A percentile compares a stretch with the other conserved stretches of the same genome.
phyloP scores from a whole-genome alignment of 2,888 invertebrate species.

The Sympetrum striolatum region DNA sequence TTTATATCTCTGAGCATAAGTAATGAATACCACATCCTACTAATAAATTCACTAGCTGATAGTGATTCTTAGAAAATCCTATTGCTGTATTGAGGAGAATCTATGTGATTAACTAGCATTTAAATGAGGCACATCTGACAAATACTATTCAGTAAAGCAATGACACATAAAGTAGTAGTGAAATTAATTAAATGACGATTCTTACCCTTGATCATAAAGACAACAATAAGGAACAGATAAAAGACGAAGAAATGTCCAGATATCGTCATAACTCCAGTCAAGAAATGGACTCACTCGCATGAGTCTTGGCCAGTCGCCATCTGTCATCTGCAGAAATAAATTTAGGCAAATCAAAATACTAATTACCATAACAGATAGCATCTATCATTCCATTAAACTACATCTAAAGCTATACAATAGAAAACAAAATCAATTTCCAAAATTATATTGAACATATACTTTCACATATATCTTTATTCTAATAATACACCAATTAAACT shows the following conservation, averaged over 20 bases:
- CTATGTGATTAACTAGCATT: no score
- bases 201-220: constrained; percentile 87
- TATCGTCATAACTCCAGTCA: constrained; percentile 89
- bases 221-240: constrained; percentile 87
- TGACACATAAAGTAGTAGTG: no score
- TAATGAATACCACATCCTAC: no score
- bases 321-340: constrained; percentile 68
- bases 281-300: constrained; percentile 89
- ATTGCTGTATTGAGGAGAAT: no score
- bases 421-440: neutral
- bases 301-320: constrained; percentile 87
- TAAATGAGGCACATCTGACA: no score
- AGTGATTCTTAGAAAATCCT: no score
- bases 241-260: constrained; percentile 87
- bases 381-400: neutral
- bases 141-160: no score
- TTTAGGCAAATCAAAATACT: neutral
- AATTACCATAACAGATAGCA: neutral
- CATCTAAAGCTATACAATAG: neutral
- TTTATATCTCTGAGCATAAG: no score
- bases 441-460: no score
- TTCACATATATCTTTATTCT: no score
- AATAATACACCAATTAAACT: no score
- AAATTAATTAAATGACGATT: neutral
- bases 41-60: no score